phyloP scores from a whole-genome alignment of 2,113 vertebrate species.

The Microtus oregoni region DNA sequence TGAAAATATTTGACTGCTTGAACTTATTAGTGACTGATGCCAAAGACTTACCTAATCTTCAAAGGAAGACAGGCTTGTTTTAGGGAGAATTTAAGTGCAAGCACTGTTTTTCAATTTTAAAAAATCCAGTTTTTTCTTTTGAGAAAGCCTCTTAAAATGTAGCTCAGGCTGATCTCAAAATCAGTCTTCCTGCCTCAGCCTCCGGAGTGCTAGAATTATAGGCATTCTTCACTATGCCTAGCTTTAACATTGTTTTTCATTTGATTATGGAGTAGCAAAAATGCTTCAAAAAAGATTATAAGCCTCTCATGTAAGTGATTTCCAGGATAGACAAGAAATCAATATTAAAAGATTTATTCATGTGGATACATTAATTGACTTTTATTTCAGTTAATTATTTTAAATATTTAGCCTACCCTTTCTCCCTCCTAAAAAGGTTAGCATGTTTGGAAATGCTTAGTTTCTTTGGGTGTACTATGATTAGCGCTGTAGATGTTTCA shows the following conservation, averaged over 20 bases:
- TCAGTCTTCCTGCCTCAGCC: not conserved
- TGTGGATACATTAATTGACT: not conserved
- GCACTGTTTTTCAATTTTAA: not conserved
- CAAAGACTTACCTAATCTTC: slow-evolving; percentile 35
- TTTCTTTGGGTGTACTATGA: slow-evolving; percentile 34
- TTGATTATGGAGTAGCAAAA: slow-evolving; percentile 56
- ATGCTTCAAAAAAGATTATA: not conserved
- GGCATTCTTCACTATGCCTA: not conserved
- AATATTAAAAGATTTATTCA: not conserved
- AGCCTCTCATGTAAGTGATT: slow-evolving; percentile 11
- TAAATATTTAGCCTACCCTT: not conserved
- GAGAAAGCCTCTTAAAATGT: not conserved
- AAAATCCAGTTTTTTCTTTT: not conserved
- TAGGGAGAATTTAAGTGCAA: slow-evolving; percentile 35
- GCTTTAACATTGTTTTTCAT: slow-evolving; percentile 20
- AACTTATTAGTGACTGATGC: not conserved
- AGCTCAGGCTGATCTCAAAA: not conserved
- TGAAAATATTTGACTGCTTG: slow-evolving; percentile 41
- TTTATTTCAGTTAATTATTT: not conserved
- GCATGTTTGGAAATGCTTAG: slow-evolving; percentile 29
- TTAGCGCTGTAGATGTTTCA: slow-evolving; percentile 48
- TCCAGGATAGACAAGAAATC: slow-evolving; percentile 45
- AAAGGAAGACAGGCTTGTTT: not conserved
- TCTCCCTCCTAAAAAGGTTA: not conserved
- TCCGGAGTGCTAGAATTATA: not conserved